Evolutionary conservation across 2,113 vertebrate genomes (phyloP), one percentile per base, ranked within the genome.

Genomic region (Micronisus gabar): DNA sequence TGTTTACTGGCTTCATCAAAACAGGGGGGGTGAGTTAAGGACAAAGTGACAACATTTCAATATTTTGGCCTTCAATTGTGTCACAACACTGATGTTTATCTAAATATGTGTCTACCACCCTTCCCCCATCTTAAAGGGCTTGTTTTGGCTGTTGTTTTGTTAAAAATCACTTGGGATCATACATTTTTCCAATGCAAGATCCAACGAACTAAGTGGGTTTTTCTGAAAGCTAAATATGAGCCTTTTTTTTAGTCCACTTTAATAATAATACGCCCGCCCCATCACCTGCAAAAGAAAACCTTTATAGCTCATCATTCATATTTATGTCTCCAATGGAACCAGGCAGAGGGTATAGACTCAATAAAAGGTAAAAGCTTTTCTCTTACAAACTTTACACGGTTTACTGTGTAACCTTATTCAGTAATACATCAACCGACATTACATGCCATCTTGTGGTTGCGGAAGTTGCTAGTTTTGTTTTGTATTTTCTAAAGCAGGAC

Each of bases 41-140:
- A 95, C 95, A 95, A 91, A 94, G 89, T 56, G 94, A 95, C 81
- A 91, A 72, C 91, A 89, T 95, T 94, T 76, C 63, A 91, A 25
- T 93, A 90, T 96, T 94, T 90, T 90, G 91, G 91, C 81, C 66
- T 95, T 95, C 86, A 88, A 48, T 80, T 96, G 89, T 95, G 95
- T 91, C 94, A 94, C 86, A 94, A 82, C 85, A 74, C 79, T 83
- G 91, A 95, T 97, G 87, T 95, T 95, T 94, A 96, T 97, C 97
- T 95, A 86, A 95, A 93, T 85, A 81, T 47, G 55, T 62, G 71
- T 88, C 93, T 96, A 66, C 85, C 29, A 81, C 94, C 87, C 95
- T 78, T 94, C 89, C 96, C 95, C 81, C 92, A 81, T n/a, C 90
- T 66, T 41, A 59, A 95, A 88, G 38, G 76, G 71, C 30, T 93